Evolutionary conservation across 2,113 vertebrate species (phyloP).

Genomic region (Petromus typicus): DNA sequence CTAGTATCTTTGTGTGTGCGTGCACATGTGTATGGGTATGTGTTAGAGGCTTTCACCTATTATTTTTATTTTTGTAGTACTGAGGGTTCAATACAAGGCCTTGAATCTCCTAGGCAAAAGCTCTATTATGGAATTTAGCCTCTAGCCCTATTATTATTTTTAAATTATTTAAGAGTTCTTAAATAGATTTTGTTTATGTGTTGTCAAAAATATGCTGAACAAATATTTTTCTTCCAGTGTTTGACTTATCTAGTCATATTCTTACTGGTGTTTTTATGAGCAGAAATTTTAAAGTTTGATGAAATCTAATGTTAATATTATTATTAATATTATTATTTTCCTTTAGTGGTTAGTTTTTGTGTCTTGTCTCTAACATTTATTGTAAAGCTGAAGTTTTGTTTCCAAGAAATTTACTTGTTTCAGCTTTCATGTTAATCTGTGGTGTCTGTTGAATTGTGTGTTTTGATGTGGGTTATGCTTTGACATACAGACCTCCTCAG

Average conservation of each 20-base stretch:
- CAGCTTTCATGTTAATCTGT: background rate
- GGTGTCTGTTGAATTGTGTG: background rate
- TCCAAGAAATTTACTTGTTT: background rate
- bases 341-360: background rate
- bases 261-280: background rate
- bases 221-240: background rate
- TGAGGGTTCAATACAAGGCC: background rate
- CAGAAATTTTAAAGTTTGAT: conserved; percentile 23
- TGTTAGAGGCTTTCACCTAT: background rate
- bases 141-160: background rate
- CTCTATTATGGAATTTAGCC: too few relatives aligned
- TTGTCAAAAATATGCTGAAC: background rate
- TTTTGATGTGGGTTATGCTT: background rate
- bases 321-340: background rate
- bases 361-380: conserved; percentile 27
- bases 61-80: background rate
- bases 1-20: background rate
- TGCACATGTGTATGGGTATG: background rate
- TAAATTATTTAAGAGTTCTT: background rate
- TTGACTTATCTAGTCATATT: background rate
- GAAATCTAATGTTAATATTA: background rate
- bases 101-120: background rate
- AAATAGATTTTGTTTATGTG: background rate
- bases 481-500: background rate
- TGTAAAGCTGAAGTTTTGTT: conserved; percentile 4